Evolutionary conservation across 2,797 vertebrate genomes (phyloP).

Genomic region (Enteromius mattozi): DNA sequence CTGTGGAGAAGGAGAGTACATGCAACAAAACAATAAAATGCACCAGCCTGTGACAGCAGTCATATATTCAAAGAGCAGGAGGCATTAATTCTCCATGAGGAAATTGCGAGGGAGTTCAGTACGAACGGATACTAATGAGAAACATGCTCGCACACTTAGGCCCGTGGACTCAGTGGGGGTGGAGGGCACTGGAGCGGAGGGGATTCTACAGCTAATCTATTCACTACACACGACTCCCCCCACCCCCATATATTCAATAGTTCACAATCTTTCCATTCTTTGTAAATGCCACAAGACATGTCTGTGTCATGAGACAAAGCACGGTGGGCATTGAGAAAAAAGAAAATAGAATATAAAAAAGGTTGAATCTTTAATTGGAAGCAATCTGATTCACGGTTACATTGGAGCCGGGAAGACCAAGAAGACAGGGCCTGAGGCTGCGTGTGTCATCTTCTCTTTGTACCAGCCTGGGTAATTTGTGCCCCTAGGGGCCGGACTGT

Average conservation of each 20-base stretch:
- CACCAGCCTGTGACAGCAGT: conserved; percentile 56
- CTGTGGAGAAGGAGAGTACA: conserved; percentile 5
- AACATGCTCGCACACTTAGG: conserved; percentile 51
- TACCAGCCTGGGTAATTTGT: conserved; percentile 77
- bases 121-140: conserved; percentile 56
- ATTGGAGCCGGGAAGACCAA: conserved; percentile 76
- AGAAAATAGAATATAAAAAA: conserved; percentile 54
- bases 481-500: conserved; percentile 76
- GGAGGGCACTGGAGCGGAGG: conserved; percentile 67
- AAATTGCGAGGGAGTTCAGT: conserved; percentile 43
- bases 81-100: conserved; percentile 58
- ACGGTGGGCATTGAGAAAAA: conserved; percentile 54
- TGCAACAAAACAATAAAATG: conserved; percentile 55
- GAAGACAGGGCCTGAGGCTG: conserved; percentile 70
- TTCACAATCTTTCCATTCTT: conserved; percentile 20
- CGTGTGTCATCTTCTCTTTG: conserved; percentile 79
- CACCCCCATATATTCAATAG: conserved; percentile 15
- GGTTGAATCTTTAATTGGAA: conserved; percentile 78
- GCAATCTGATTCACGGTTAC: conserved; percentile 77
- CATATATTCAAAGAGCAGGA: conserved; percentile 57
- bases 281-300: conserved; percentile 49
- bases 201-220: conserved; percentile 43
- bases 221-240: conserved; percentile 32
- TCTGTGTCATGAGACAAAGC: conserved; percentile 58
- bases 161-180: conserved; percentile 53